Base-by-base conservation (phyloP, 2,888 invertebrate species). In the Lypha dubia region DNA sequence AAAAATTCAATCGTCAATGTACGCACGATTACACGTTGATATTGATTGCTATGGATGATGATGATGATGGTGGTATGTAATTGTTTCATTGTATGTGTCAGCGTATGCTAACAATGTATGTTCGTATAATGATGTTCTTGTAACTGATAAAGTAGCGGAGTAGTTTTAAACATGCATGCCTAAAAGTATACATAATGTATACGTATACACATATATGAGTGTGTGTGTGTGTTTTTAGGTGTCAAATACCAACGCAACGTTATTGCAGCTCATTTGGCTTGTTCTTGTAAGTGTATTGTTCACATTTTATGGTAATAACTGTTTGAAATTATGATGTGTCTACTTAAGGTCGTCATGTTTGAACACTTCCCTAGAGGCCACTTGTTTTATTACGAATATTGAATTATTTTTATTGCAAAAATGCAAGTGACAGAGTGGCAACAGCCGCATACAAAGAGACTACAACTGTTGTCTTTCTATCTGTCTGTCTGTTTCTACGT, bases 191-290 rank as follows among this genome's bases (percentile, higher is more conserved):
- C 5, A 5, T 28, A 28, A n/a, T n/a, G n/a, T n/a, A n/a, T n/a
- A n/a, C n/a, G 22, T 24, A 20, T 35, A 11, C 41, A 41, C 1
- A 35, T 8, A 28, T 28, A 4, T 28, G 2, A 9, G 6, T 67
- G 20, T 32, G 51, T 68, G 8, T 49, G 49, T 49, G 32, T 32
- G 24, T 35, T 20, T 46, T 58, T 68, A 85, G 83, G 81, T 82
- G 85, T 74, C 73, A 85, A 81, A 83, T 83, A 81, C 83, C 74
- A 79, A 80, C 75, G 85, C 82, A 79, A 44, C 60, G 83, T 58
- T 58, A 73, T 38, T 38, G 46, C 44, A 32, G 15, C 49, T 58
- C 56, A 56, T 51, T 79, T 58, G 32, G 46, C 13, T 22, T 3
- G 38, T 28, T n/a, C n/a, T n/a, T 56, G 46, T 75, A 35, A 38